Percentiles rank a stretch among this genome's conserved stretches.
These are phyloP conservation scores for Centruroides sculpturatus DNA, from an alignment of 1,140 invertebrate species.

Conservation along the genomic window DNA sequence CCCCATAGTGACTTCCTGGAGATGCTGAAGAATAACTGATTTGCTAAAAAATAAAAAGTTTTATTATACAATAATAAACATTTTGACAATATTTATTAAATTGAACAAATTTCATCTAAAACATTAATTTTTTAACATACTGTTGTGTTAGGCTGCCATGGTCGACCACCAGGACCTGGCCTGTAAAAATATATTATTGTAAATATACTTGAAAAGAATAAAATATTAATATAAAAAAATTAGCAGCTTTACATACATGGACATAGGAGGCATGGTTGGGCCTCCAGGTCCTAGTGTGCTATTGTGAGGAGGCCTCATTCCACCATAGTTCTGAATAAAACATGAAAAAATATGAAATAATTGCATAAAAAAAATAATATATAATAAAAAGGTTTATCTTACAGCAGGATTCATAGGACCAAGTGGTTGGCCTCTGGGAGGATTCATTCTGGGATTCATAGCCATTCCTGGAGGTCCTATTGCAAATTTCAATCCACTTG, in stretches of 20 bases:
- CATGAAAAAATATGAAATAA: not conserved
- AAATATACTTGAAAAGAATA: too few species aligned
- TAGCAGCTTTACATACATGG: slow-evolving; percentile 43
- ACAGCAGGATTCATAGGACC: slow-evolving; percentile 79
- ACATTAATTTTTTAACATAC: too few species aligned
- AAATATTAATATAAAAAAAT: too few species aligned
- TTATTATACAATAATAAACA: too few species aligned
- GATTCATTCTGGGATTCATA: slow-evolving; percentile 89
- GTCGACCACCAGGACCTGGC: slow-evolving; percentile 60
- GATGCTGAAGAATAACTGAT: slow-evolving; percentile 85
- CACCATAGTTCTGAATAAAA: slow-evolving; percentile 30
- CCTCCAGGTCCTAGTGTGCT: slow-evolving; percentile 56
- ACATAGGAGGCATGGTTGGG: slow-evolving; percentile 53
- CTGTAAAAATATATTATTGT: slow-evolving; percentile 16
- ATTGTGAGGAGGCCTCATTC: slow-evolving; percentile 77
- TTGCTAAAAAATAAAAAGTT: slow-evolving; percentile 31
- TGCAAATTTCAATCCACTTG: too few species aligned
- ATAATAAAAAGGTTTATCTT: not conserved
- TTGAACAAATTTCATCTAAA: too few species aligned
- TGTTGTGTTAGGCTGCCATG: slow-evolving; percentile 77
- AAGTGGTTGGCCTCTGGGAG: slow-evolving; percentile 73
- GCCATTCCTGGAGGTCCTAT: slow-evolving; percentile 69
- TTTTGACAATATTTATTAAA: too few species aligned
- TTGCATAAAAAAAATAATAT: too few species aligned
- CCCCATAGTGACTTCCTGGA: slow-evolving; percentile 59